These are phyloP conservation scores for Pantala flavescens DNA, from an alignment of 1,140 invertebrate species.

Conservation along the genomic window DNA sequence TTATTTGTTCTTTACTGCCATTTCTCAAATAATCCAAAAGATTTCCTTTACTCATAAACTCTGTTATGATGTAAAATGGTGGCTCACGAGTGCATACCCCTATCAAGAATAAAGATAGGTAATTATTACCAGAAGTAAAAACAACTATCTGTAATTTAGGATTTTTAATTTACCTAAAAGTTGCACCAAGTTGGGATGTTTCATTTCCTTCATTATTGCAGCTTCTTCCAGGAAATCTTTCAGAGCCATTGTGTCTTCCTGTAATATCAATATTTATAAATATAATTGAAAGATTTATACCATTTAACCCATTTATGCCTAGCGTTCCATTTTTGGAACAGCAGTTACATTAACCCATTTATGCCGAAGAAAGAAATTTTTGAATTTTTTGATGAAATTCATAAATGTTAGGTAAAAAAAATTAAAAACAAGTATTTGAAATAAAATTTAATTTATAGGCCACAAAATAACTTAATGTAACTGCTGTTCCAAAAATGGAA, in stretches of 20 bases:
- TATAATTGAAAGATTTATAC: background rate
- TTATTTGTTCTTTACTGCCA: conserved; percentile 77
- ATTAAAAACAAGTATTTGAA: too few relatives aligned
- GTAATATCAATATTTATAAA: conserved; percentile 23
- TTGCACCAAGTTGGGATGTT: conserved; percentile 97
- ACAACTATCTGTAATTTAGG: background rate
- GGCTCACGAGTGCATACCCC: conserved; percentile 94
- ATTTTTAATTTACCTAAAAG: conserved; percentile 69
- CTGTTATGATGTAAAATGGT: conserved; percentile 98
- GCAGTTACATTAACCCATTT: too few relatives aligned
- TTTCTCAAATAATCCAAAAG: conserved; percentile 90
- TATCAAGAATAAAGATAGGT: conserved; percentile 25
- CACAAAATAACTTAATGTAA: too few relatives aligned
- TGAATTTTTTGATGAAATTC: too few relatives aligned
- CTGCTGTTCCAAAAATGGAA: too few relatives aligned
- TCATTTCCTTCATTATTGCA: conserved; percentile 99
- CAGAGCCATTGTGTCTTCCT: conserved; percentile 98
- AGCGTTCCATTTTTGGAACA: too few relatives aligned
- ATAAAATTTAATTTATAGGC: too few relatives aligned
- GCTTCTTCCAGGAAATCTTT: conserved; percentile 99
- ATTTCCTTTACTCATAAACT: conserved; percentile 98
- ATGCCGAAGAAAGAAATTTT: too few relatives aligned
- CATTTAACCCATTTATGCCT: too few relatives aligned
- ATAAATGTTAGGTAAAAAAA: too few relatives aligned
- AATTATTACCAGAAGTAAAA: background rate